Conservation (phyloP, 2,888 invertebrate genomes). For the Tanytarsus gracilentus region DNA sequence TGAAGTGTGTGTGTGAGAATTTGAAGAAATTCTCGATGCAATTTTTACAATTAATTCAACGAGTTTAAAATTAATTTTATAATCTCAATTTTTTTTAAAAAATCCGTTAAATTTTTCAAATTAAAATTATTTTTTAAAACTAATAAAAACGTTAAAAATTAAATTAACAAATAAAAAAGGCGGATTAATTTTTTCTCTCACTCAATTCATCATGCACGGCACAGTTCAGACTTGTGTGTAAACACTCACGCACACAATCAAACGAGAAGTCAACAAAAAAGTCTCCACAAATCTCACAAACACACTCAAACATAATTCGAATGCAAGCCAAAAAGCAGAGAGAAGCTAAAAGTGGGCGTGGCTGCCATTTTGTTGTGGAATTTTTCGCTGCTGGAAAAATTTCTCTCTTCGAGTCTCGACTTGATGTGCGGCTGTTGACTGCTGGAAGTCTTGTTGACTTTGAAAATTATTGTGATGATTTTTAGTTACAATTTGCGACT, state of each 20-base stretch:
- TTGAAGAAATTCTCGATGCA: not conserved
- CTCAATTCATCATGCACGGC: not conserved
- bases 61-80: not conserved
- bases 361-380: not conserved
- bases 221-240: too few species aligned
- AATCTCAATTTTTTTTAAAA: too few species aligned
- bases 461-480: not conserved
- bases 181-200: slow-evolving; percentile 1
- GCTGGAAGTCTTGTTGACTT: not conserved
- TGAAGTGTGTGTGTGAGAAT: not conserved
- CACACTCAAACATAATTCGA: not conserved
- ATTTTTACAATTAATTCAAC: not conserved
- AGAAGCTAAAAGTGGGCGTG: not conserved
- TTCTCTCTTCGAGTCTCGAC: not conserved
- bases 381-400: not conserved
- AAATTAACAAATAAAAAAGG: slow-evolving; percentile 1
- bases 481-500: too few species aligned
- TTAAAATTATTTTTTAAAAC: not conserved
- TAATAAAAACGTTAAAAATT: not conserved
- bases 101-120: not conserved
- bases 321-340: not conserved
- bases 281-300: not conserved
- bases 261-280: not conserved
- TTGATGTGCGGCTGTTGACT: not conserved
- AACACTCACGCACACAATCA: not conserved